These are phyloP conservation scores for Eretmocerus hayati DNA, from an alignment of 2,888 invertebrate genomes.

Conservation along the genomic window DNA sequence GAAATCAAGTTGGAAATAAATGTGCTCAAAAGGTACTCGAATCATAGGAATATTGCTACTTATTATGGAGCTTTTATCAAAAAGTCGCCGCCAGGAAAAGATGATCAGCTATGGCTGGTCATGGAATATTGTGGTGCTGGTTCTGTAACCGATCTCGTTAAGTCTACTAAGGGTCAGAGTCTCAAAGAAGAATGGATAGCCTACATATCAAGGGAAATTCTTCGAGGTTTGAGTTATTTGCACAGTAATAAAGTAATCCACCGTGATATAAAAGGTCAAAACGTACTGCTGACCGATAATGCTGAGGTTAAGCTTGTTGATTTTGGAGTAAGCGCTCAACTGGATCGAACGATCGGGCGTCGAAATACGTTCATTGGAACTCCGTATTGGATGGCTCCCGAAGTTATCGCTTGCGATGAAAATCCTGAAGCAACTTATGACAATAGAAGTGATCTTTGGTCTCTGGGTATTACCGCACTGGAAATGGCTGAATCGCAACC, in stretches of 20 bases:
- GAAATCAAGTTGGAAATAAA: slow-evolving; percentile 99
- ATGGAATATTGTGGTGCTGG: slow-evolving; percentile 99
- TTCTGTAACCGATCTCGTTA: slow-evolving; percentile 97
- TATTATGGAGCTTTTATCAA: slow-evolving; percentile 99
- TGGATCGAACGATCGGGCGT: slow-evolving; percentile 97
- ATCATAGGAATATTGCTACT: slow-evolving; percentile 99
- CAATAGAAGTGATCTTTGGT: slow-evolving; percentile 89
- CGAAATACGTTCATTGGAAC: slow-evolving; percentile 99
- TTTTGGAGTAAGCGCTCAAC: slow-evolving; percentile 98
- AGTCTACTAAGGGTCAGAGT: slow-evolving; percentile 96
- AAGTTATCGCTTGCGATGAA: slow-evolving; percentile 99
- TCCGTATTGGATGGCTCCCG: slow-evolving; percentile 98
- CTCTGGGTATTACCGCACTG: slow-evolving; percentile 91
- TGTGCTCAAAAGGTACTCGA: slow-evolving; percentile 96
- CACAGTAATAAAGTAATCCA: slow-evolving; percentile 99
- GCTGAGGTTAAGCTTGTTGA: slow-evolving; percentile 99
- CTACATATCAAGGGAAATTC: slow-evolving; percentile 94
- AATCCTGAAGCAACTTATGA: slow-evolving; percentile 99
- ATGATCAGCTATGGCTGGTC: slow-evolving; percentile 98
- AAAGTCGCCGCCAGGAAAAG: slow-evolving; percentile 96
- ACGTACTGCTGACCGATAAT: slow-evolving; percentile 97
- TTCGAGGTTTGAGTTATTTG: slow-evolving; percentile 92
- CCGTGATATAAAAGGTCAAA: slow-evolving; percentile 98
- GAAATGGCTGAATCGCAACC: slow-evolving; percentile 99
- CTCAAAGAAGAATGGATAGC: slow-evolving; percentile 99